Base-by-base conservation (phyloP, 1,140 invertebrate species). In the Drosophila jambulina region DNA sequence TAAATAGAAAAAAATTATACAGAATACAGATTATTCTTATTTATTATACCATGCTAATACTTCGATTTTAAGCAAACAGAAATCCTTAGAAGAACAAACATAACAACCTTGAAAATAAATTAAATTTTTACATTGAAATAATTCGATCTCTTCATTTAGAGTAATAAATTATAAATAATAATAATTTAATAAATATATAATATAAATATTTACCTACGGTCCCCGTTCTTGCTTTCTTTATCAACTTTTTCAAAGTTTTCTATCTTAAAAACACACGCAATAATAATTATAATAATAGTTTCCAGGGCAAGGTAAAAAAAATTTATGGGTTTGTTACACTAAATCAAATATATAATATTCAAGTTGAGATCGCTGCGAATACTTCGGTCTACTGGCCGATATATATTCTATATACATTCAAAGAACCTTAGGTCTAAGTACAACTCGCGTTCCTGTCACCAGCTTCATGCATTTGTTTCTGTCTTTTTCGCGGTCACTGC, bases 341-440 rank as follows among this genome's bases (percentile, higher is more conserved):
- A 72, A 74, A 63, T 75, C 58, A 75, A 75, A 75, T 75, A 75
- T 75, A 75, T 75, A 63, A 75, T 75, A 75, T 75, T 75, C 46
- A 75, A 54, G 43, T 75, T 63, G 48, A 63, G 69, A 75, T 75
- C 70, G 70, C 67, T 57, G 32, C 72, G 40, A 69, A 56, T 62
- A 36, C 19, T 1, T 21, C 49, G 49, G 27, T 2, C 15, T 32
- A 7, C 36, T 13, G 36, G 62, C 53, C 36, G 25, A 43, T 21
- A 53, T 45, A 74, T 43, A 74, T 38, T 75, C 38, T 75, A 75
- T 75, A 21, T 75, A 75, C 72, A 75, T 25, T 32, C 38, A 36
- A 21, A 70, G 60, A 54, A 21, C 23, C 58, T 74, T 64, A 48
- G 45, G 27, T 12, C 70, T 72, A 51, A 32, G 46, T 45, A 48